phyloP scores from a whole-genome alignment of 2,888 invertebrate species.

The Erannis defoliaria region DNA sequence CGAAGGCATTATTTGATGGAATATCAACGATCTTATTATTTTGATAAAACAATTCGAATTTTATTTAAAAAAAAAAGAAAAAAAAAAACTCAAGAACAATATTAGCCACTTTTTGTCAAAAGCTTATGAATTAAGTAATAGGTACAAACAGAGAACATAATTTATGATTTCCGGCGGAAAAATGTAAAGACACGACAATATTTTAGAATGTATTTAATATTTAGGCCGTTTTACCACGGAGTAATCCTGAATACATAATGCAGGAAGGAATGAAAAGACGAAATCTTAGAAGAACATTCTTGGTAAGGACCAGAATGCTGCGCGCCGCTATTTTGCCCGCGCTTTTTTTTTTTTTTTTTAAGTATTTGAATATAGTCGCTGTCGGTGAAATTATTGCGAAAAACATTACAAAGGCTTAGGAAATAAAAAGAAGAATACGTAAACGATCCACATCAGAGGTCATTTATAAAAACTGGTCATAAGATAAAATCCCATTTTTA shows the following conservation, averaged over 20 bases:
- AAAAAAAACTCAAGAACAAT: not conserved
- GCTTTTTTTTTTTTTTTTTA: no score
- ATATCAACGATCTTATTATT: not conserved
- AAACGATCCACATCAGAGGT: no score
- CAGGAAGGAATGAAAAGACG: slow-evolving; percentile 23
- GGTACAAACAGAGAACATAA: slow-evolving; percentile 19
- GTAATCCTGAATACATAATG: slow-evolving; percentile 34
- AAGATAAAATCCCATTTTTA: no score
- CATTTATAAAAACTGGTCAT: no score
- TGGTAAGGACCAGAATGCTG: no score
- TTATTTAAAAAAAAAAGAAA: not conserved
- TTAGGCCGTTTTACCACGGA: slow-evolving; percentile 23
- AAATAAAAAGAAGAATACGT: no score
- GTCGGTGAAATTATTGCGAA: no score
- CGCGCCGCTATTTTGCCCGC: no score
- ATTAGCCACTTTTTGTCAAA: not conserved
- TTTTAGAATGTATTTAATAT: slow-evolving; percentile 26
- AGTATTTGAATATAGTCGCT: no score
- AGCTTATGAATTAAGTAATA: slow-evolving; percentile 35
- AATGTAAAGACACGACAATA: slow-evolving; percentile 24
- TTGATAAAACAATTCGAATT: not conserved
- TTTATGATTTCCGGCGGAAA: slow-evolving; percentile 11
- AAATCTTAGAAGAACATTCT: slow-evolving; percentile 14
- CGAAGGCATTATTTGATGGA: no score
- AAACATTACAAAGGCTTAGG: no score